Conservation (phyloP, 92 coral and sea anemone species). For the Umimayanthus chanpuru region DNA sequence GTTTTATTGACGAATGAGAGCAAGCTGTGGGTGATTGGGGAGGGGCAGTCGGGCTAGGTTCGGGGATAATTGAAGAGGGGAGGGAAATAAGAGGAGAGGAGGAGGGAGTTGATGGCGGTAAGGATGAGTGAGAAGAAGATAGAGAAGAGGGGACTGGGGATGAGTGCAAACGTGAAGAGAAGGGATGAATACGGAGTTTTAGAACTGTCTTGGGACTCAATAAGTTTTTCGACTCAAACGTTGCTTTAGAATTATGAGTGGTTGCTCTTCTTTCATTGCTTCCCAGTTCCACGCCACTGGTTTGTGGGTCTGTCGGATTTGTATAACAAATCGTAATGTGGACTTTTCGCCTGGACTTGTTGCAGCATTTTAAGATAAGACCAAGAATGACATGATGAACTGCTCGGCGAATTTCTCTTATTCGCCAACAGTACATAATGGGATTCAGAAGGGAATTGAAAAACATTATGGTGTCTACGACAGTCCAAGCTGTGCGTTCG, state of each 20-base stretch:
- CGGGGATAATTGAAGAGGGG: no score
- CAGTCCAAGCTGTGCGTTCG: constrained; percentile 32
- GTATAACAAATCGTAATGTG: neutral
- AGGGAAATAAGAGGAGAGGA: no score
- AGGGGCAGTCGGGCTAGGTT: no score
- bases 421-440: constrained; percentile 23
- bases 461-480: constrained; percentile 29
- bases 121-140: constrained; percentile 3
- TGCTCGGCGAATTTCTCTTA: constrained; percentile 33
- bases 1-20: no score
- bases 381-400: neutral
- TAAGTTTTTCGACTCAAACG: neutral
- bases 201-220: neutral
- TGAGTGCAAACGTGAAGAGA: neutral
- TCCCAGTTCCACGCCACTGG: neutral
- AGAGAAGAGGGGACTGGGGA: neutral
- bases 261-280: neutral
- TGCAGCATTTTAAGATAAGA: neutral
- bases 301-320: neutral
- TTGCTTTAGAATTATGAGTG: neutral
- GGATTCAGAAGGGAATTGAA: constrained; percentile 39
- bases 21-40: no score
- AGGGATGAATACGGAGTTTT: neutral
- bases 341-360: constrained; percentile 8
- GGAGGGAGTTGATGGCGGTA: neutral